Evolutionary conservation across 92 coral and sea anemone genomes (phyloP).

Genomic region (Actinostola sp.): DNA sequence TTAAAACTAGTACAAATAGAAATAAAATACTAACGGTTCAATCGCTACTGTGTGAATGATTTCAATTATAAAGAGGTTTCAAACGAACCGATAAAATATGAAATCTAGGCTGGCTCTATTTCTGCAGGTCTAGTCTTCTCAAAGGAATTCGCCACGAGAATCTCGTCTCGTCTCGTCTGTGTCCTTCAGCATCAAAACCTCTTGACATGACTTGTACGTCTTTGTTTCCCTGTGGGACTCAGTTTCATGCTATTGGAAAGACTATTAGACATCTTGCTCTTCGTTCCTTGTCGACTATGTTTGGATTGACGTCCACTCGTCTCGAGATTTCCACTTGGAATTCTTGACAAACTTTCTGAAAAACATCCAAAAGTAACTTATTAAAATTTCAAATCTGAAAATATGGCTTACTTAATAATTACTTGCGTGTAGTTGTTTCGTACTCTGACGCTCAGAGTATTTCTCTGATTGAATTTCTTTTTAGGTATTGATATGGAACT

Average conservation of each 20-base stretch:
- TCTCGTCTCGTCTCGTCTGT: background rate
- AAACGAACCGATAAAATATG: no score
- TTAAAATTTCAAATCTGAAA: background rate
- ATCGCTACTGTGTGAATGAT: no score
- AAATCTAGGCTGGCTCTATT: no score
- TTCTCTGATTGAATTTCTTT: no score
- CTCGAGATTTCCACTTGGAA: conserved; percentile 68
- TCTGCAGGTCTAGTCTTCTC: no score
- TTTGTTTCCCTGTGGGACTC: conserved; percentile 19
- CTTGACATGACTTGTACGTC: conserved; percentile 19
- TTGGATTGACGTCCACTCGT: conserved; percentile 65
- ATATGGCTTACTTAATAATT: background rate
- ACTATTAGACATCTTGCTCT: conserved; percentile 38
- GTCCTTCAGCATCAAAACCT: background rate
- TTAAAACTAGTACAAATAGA: no score
- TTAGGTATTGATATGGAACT: no score
- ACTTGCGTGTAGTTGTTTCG: background rate
- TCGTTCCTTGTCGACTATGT: conserved; percentile 72
- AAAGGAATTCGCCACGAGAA: background rate
- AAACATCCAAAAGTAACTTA: background rate
- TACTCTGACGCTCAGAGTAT: no score
- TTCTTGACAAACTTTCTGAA: conserved; percentile 70
- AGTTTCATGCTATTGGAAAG: conserved; percentile 6
- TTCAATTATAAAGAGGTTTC: no score
- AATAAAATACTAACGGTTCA: no score